A percentile compares a stretch with the other conserved stretches of the same genome.
Conservation (phyloP, 2,113 vertebrate species). For the Emberiza fucata region DNA sequence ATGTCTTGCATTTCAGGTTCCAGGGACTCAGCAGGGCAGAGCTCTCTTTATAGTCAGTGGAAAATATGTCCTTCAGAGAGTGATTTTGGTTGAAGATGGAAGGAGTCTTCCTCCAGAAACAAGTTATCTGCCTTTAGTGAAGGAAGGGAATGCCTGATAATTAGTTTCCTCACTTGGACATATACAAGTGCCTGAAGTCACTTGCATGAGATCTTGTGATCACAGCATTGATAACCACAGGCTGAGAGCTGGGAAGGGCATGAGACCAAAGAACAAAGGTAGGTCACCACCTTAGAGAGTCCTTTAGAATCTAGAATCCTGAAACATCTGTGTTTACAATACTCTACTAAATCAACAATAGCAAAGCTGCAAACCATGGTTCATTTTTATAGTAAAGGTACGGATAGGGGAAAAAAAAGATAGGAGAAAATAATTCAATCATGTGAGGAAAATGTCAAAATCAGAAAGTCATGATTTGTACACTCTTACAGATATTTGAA, state of each 20-base stretch:
- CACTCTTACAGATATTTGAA: background rate
- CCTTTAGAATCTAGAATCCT: background rate
- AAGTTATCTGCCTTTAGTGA: background rate
- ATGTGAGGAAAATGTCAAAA: background rate
- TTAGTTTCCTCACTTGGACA: background rate
- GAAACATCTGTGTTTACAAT: background rate
- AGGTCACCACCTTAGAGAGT: background rate
- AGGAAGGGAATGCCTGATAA: background rate
- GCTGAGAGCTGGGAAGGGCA: background rate
- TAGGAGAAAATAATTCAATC: background rate
- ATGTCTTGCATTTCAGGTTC: background rate
- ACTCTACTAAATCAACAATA: background rate
- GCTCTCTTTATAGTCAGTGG: background rate
- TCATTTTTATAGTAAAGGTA: background rate
- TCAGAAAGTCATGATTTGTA: background rate
- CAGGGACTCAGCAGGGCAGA: background rate
- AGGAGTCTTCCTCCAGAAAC: background rate
- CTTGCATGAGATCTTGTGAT: background rate
- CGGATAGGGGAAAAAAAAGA: fast-evolving
- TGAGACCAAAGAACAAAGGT: background rate
- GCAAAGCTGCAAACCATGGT: background rate
- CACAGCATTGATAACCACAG: background rate
- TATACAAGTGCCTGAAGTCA: background rate
- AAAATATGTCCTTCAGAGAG: background rate
- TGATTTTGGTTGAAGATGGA: background rate